Evolutionary conservation across 2,888 invertebrate genomes (phyloP), one percentile per base, ranked within the genome.

Genomic region (Labia minor): DNA sequence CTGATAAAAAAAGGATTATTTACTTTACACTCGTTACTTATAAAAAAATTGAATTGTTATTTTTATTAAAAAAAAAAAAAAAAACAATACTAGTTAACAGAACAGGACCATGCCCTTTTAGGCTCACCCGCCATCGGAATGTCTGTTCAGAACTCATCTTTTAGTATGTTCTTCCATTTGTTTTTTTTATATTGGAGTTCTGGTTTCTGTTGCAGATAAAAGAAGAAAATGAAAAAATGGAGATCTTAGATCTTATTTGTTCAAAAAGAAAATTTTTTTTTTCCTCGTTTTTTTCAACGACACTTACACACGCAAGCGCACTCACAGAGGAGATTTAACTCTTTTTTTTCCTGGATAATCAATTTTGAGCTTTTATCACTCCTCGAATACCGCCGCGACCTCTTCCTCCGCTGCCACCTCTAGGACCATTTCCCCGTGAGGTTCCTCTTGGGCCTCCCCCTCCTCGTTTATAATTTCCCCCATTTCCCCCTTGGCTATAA

Each of bases 401-500:
- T 19, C 72, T 72, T 21, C 74, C 75, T 64, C 73, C 72, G 4
- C 74, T 71, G 62, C 70, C 65, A 21, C 71, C 26, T 26, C 26
- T 26, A 26, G 26, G 71, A 8, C 76, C 75, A 37, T 73, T 72
- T 37, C 74, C 72, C 21, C 26, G 3, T 3, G 26, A 8, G 26
- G 26, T 3, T 26, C 26, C 67, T 16, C 70, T 64, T 37, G 71
- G 68, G 49, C 71, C 73, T 4, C 74, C 71, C 19, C 74, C 69
- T 65, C 74, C 73, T 66, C 76, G 74, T 64, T 76, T 76, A 67
- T 76, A 77, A 11, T 76, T 75, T 20, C 74, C 73, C 49, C 74
- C 74, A 65, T 75, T 75, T 67, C 75, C 73, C 21, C 70, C 66
- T 67, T 74, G 76, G 67, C 77, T 78, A 72, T 78, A 79, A 21